Conservation (phyloP, 2,797 vertebrate genomes). For the Alcedo quadribrachys region DNA sequence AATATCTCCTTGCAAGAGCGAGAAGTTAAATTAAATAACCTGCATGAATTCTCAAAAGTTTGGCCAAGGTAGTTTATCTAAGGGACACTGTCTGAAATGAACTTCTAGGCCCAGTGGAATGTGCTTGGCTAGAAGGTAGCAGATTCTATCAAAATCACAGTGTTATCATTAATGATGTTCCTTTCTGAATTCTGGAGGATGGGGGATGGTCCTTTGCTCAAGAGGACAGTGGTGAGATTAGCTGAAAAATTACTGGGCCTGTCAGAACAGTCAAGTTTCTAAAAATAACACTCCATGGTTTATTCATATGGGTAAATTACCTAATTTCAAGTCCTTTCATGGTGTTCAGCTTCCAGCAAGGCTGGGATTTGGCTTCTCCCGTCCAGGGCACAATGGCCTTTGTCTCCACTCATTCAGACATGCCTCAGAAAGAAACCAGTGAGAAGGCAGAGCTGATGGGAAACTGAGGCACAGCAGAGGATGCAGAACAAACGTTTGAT, state of each 20-base stretch:
- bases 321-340: not conserved
- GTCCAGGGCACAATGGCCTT: not conserved
- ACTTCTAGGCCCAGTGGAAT: not conserved
- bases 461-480: conserved; percentile 4
- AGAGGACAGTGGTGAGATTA: not conserved
- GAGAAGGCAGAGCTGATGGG: not conserved
- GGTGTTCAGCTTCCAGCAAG: not conserved
- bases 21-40: conserved; percentile 43
- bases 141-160: conserved; percentile 32
- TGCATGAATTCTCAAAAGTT: conserved; percentile 39
- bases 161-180: not conserved
- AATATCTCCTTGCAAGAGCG: not conserved
- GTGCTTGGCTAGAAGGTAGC: not conserved
- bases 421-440: not conserved
- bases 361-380: not conserved
- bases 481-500: not conserved
- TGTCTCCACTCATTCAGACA: not conserved
- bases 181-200: not conserved
- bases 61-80: not conserved
- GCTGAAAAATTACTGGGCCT: not conserved
- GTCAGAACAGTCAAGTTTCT: conserved; percentile 19
- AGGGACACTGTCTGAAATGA: conserved; percentile 2
- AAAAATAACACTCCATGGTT: not conserved
- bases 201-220: not conserved
- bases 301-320: conserved; percentile 27